A percentile compares a stretch with the other conserved stretches of the same genome.
Conservation (phyloP, 2,888 invertebrate species). For the Spilosoma lubricipeda region DNA sequence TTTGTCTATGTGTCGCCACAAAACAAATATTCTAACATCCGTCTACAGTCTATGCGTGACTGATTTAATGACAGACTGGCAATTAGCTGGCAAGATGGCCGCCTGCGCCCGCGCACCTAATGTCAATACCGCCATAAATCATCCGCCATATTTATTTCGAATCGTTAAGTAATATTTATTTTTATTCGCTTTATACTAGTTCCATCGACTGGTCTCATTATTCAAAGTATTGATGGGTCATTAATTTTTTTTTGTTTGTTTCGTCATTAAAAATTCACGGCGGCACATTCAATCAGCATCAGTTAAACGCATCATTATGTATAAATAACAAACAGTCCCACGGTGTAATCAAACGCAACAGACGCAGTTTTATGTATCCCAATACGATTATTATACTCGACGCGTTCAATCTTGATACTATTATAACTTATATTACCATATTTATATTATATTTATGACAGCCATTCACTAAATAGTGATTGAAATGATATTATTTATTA, state of each 20-base stretch:
- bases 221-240: constrained; percentile 40
- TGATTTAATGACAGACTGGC: constrained; percentile 79
- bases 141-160: constrained; percentile 82
- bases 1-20: constrained; percentile 49
- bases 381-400: constrained; percentile 44
- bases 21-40: constrained; percentile 57
- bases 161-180: constrained; percentile 69
- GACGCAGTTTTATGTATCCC: constrained; percentile 44
- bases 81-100: constrained; percentile 83
- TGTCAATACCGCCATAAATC: constrained; percentile 81
- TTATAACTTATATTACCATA: constrained; percentile 52
- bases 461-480: constrained; percentile 44
- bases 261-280: constrained; percentile 43
- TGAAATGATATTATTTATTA: constrained; percentile 51
- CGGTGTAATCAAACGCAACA: constrained; percentile 47
- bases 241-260: constrained; percentile 38
- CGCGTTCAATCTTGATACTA: constrained; percentile 39
- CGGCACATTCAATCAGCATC: constrained; percentile 35
- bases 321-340: constrained; percentile 52
- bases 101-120: constrained; percentile 73
- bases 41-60: constrained; percentile 69
- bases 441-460: constrained; percentile 55
- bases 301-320: constrained; percentile 35
- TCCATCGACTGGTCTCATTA: constrained; percentile 48
- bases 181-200: constrained; percentile 61